A percentile compares a stretch with the other conserved stretches of the same genome.
These are phyloP conservation scores for Drosophila bunnanda DNA, from an alignment of 2,888 invertebrate species.

Conservation along the genomic window DNA sequence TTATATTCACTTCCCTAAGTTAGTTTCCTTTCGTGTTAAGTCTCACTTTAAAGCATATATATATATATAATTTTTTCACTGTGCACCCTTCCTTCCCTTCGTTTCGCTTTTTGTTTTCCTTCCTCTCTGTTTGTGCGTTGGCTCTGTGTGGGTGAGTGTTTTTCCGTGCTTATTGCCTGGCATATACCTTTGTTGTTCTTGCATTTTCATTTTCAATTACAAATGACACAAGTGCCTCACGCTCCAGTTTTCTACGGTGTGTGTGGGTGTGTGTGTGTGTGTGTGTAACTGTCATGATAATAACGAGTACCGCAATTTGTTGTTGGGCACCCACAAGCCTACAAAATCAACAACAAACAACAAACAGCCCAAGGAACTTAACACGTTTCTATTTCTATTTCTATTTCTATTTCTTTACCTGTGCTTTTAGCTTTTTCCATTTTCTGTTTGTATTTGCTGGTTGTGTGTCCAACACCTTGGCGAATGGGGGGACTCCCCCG, in stretches of 20 bases:
- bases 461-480: constrained; percentile 33
- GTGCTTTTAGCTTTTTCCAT: neutral
- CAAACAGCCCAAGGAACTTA: constrained; percentile 46
- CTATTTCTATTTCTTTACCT: constrained; percentile 8
- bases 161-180: constrained; percentile 43
- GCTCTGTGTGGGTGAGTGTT: constrained; percentile 31
- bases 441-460: neutral
- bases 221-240: constrained; percentile 80
- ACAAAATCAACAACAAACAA: constrained; percentile 34
- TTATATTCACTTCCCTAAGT: no score
- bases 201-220: constrained; percentile 80
- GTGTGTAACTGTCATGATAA: constrained; percentile 53
- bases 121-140: constrained; percentile 20
- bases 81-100: constrained; percentile 11
- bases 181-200: constrained; percentile 63
- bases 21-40: no score
- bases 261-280: constrained; percentile 21
- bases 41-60: no score
- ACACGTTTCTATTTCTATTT: constrained; percentile 49
- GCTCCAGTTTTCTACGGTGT: constrained; percentile 66
- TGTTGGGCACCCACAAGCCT: constrained; percentile 50
- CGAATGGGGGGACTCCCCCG: neutral
- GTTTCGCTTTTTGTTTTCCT: constrained; percentile 25
- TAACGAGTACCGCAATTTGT: constrained; percentile 72
- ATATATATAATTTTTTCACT: neutral